These are phyloP conservation scores for Callipepla squamata DNA, from an alignment of 2,113 vertebrate genomes.

Conservation along the genomic window DNA sequence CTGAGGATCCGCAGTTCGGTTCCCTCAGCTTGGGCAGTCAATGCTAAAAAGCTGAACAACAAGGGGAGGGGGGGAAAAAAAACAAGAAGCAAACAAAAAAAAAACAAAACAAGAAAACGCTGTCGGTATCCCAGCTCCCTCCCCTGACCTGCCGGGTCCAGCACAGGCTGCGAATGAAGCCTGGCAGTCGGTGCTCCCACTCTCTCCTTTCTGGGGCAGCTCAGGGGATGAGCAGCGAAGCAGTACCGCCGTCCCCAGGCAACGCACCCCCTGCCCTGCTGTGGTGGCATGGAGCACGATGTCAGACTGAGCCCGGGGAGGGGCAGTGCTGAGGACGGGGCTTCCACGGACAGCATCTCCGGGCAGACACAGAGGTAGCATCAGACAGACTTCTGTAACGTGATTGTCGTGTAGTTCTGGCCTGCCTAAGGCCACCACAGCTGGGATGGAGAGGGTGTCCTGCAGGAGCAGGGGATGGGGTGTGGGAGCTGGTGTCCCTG, in stretches of 20 bases:
- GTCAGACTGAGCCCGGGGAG: background rate
- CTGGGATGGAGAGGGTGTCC: background rate
- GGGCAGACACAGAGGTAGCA: constrained; percentile 63
- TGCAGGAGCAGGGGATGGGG: background rate
- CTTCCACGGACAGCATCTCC: rapidly evolving
- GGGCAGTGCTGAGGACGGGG: background rate
- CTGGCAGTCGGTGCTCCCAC: background rate
- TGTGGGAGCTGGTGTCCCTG: rapidly evolving
- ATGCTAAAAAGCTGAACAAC: background rate
- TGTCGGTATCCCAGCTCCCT: background rate
- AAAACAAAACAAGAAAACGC: background rate
- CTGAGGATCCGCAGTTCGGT: background rate
- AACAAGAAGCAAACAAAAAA: background rate
- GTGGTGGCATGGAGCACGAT: background rate
- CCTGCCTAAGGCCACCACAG: background rate
- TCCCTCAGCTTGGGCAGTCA: constrained; percentile 4
- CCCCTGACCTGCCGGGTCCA: background rate
- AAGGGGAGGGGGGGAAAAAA: rapidly evolving
- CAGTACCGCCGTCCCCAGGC: background rate
- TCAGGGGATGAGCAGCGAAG: background rate
- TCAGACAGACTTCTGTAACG: background rate
- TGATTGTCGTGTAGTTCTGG: constrained; percentile 22
- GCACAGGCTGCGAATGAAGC: rapidly evolving
- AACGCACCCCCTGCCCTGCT: rapidly evolving
- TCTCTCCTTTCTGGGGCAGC: rapidly evolving